phyloP scores from a whole-genome alignment of 2,888 invertebrate species.

The Peribatodes rhomboidaria region DNA sequence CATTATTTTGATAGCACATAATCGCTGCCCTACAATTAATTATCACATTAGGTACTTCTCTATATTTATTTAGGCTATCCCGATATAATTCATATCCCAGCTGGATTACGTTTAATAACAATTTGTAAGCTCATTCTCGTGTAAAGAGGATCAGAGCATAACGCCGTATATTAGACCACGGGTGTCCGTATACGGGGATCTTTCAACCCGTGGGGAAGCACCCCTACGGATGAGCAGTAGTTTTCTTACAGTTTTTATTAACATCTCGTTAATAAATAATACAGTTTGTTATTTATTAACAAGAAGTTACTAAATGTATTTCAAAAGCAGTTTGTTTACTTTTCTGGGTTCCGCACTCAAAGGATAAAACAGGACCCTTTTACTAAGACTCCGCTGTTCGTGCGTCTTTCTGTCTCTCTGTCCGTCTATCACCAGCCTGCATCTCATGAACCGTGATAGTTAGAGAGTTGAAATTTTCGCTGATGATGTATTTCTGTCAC shows the following conservation, averaged over 20 bases:
- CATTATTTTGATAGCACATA: not conserved
- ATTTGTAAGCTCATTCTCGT: conserved; percentile 46
- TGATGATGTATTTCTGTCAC: too few relatives aligned
- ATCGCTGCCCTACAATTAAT: conserved; percentile 13
- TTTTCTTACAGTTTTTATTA: conserved; percentile 7
- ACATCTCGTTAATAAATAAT: too few relatives aligned
- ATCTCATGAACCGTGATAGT: too few relatives aligned
- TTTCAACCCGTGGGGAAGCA: conserved; percentile 27
- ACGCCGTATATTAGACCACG: conserved; percentile 61
- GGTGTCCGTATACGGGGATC: conserved; percentile 47
- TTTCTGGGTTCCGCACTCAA: too few relatives aligned
- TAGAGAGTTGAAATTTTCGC: too few relatives aligned
- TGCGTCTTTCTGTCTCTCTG: too few relatives aligned
- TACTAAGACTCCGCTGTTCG: too few relatives aligned
- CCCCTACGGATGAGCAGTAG: not conserved
- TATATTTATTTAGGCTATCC: conserved; percentile 17
- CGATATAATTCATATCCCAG: conserved; percentile 34
- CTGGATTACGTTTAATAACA: conserved; percentile 47
- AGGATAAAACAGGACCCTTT: too few relatives aligned
- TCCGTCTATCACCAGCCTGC: too few relatives aligned
- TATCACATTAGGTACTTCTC: conserved; percentile 6
- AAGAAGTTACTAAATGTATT: not conserved
- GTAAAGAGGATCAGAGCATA: conserved; percentile 51
- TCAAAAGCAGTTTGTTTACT: not conserved
- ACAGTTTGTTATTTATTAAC: not conserved